Conservation (phyloP, 2,888 invertebrate species). For the Zeuzera pyrina region DNA sequence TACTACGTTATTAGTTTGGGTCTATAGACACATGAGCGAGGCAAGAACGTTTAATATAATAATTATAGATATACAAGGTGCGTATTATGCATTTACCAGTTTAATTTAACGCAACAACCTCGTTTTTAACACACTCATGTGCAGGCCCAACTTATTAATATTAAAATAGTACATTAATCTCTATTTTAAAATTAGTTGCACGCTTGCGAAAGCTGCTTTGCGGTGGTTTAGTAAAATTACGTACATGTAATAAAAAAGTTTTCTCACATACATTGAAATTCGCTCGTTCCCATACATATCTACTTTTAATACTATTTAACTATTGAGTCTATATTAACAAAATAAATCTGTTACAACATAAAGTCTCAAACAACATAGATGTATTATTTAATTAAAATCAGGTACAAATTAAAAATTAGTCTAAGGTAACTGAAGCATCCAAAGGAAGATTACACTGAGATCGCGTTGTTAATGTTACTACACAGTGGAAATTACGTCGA, state of each 20-base stretch:
- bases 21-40: no score
- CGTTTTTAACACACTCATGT: slow-evolving; percentile 32
- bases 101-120: no score
- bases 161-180: slow-evolving; percentile 40
- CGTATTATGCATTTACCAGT: no score
- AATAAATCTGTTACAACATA: slow-evolving; percentile 58
- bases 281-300: slow-evolving; percentile 50
- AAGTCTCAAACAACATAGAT: slow-evolving; percentile 27
- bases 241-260: slow-evolving; percentile 34
- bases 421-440: slow-evolving; percentile 66
- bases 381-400: slow-evolving; percentile 42
- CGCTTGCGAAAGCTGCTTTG: slow-evolving; percentile 61
- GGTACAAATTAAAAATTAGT: slow-evolving; percentile 69
- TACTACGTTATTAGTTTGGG: no score
- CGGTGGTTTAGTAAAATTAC: slow-evolving; percentile 56
- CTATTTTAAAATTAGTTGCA: slow-evolving; percentile 53
- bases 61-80: no score
- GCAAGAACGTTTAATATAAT: no score
- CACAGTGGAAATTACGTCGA: no score
- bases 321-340: slow-evolving; percentile 42
- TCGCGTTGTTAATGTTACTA: slow-evolving; percentile 53
- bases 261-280: slow-evolving; percentile 51
- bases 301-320: slow-evolving; percentile 33
- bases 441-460: slow-evolving; percentile 62
- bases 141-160: slow-evolving; percentile 31